Evolutionary conservation across 1,140 invertebrate species (phyloP), one percentile per base, ranked within the genome.

Genomic region (Bactericera cockerelli): DNA sequence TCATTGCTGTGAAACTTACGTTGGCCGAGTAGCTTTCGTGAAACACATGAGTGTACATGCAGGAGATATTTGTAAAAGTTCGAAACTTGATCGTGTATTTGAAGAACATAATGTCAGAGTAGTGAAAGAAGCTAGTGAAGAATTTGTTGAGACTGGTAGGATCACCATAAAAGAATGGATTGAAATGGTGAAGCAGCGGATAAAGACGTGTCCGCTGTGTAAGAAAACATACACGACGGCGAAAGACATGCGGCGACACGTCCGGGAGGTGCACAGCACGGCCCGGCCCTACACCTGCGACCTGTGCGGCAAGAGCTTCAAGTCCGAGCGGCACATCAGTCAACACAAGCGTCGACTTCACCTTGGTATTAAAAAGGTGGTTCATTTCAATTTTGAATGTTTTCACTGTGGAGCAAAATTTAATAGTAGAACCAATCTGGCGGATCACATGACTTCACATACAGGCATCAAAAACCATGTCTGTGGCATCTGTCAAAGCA

Each of bases 391-490:
- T n/a, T 49, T 49, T 49, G 42, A 49, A 49, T 49, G 42, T 49
- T 49, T 49, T n/a, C 42, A 49, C 22, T 49, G 42, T 49, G 42
- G 42, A 49, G 22, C n/a, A 10, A 49, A 49, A 22, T 49, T 49
- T 56, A 56, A 57, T 21, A 60, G 58, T 10, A 55, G 49, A 19
- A 63, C 62, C 28, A 56, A 64, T 39, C 42, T 64, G 0, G 56
- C 56, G 39, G 62, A 62, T 26, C 63, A 65, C 28, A 56, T 59
- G 42, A 55, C 59, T 10, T 59, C 59, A 22, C 63, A 65, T 74
- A 79, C 81, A 1, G 83, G 82, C 2, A 77, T 81, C 62, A 84
- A 83, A 65, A 81, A 82, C 1, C 84, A 77, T 67, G 74, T 75
- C 16, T 87, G 84, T 66, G 71, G 72, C 38, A 76, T 78, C 57